These are phyloP conservation scores for Prosopocoilus inquinatus DNA, from an alignment of 2,888 invertebrate species.

Conservation along the genomic window DNA sequence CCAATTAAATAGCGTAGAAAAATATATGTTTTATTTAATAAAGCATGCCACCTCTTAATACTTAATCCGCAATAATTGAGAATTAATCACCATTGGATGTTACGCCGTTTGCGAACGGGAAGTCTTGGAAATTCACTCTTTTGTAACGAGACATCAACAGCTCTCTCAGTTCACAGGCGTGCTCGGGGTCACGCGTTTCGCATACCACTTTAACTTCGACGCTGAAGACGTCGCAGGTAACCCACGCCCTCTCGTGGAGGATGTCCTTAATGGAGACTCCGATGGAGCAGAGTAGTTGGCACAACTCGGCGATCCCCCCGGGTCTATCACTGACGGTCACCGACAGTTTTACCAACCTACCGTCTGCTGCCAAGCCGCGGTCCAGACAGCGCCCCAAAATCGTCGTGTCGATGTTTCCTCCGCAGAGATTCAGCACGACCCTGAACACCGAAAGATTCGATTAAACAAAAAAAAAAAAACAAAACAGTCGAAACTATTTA, in stretches of 20 bases:
- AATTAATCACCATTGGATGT: slow-evolving; percentile 8
- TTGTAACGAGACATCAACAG: slow-evolving; percentile 58
- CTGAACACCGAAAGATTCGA: slow-evolving; percentile 51
- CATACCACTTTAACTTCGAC: slow-evolving; percentile 83
- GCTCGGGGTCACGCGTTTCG: slow-evolving; percentile 82
- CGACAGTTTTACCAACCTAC: slow-evolving; percentile 71
- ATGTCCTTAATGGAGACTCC: slow-evolving; percentile 94
- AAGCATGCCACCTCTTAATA: too few species aligned
- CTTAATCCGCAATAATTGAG: too few species aligned
- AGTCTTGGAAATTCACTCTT: slow-evolving; percentile 55
- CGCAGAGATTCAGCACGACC: slow-evolving; percentile 80
- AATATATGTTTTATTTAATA: background rate
- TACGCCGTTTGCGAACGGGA: slow-evolving; percentile 23
- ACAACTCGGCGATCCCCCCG: slow-evolving; percentile 83
- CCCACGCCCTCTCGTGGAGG: slow-evolving; percentile 94
- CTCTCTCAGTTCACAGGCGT: slow-evolving; percentile 64
- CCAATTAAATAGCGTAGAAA: background rate
- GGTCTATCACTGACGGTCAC: slow-evolving; percentile 83
- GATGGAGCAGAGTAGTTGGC: slow-evolving; percentile 68
- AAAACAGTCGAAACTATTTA: slow-evolving; percentile 32
- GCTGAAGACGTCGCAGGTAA: slow-evolving; percentile 83
- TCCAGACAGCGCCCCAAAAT: slow-evolving; percentile 85
- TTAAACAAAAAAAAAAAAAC: slow-evolving; percentile 1
- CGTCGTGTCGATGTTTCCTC: slow-evolving; percentile 91
- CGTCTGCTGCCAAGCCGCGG: slow-evolving; percentile 84